phyloP scores from a whole-genome alignment of 2,888 invertebrate genomes.

The Allacma fusca region DNA sequence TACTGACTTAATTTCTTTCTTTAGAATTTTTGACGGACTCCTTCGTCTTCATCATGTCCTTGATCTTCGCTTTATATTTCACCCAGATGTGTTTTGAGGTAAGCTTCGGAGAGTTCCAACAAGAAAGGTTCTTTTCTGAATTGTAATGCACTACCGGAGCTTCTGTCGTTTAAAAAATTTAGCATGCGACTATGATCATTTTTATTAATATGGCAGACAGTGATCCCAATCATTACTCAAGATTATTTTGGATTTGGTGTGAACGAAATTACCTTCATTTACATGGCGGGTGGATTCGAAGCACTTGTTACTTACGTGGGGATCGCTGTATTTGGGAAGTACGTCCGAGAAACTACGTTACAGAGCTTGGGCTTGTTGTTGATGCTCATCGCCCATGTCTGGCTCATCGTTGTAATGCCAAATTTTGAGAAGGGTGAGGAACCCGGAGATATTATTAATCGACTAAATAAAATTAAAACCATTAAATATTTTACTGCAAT shows the following conservation, averaged over 20 bases:
- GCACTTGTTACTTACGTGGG: not conserved
- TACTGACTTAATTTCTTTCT: not conserved
- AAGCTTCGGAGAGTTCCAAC: not conserved
- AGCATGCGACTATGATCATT: not conserved
- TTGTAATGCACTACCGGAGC: not conserved
- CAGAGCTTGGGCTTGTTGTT: not conserved
- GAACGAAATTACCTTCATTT: not conserved
- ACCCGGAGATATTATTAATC: too few relatives aligned
- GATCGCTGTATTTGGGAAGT: not conserved
- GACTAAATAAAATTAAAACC: too few relatives aligned
- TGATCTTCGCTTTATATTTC: not conserved
- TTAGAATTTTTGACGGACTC: constrained; percentile 3
- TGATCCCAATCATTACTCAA: not conserved
- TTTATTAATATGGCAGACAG: not conserved
- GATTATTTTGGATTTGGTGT: not conserved
- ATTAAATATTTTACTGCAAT: too few relatives aligned
- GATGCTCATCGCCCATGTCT: not conserved
- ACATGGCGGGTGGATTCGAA: not conserved
- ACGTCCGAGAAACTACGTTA: not conserved
- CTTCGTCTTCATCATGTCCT: not conserved
- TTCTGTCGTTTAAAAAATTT: not conserved
- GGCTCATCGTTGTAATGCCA: not conserved
- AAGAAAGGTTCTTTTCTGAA: not conserved
- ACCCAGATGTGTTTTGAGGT: not conserved
- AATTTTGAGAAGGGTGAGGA: not conserved